These are phyloP conservation scores for Drosophila yakuba DNA, from an alignment of 1,140 invertebrate genomes.

Conservation along the genomic window DNA sequence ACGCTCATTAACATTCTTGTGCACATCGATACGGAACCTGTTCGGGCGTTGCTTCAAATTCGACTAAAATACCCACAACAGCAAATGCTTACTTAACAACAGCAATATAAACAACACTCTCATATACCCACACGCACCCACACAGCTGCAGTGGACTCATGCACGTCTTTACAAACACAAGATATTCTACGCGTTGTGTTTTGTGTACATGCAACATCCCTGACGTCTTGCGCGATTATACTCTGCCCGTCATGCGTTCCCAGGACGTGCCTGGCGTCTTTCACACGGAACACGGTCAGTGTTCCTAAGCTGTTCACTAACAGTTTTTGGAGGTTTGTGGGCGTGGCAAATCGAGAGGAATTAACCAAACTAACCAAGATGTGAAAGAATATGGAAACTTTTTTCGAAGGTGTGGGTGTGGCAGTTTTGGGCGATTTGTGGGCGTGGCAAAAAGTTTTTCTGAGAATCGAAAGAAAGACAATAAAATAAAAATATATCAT, in stretches of 20 bases:
- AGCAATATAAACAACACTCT: constrained; percentile 51
- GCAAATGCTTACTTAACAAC: constrained; percentile 57
- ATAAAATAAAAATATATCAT: no score
- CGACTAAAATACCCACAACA: constrained; percentile 60
- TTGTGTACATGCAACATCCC: neutral
- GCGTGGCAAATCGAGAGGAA: no score
- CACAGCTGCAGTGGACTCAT: constrained; percentile 1
- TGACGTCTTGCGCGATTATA: neutral
- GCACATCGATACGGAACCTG: constrained; percentile 47
- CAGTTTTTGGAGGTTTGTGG: no score
- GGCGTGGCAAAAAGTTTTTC: neutral
- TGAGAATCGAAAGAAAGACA: no score
- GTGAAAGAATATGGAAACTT: no score
- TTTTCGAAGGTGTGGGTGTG: no score
- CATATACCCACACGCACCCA: constrained; percentile 8
- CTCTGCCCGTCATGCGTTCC: neutral
- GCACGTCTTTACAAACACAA: neutral
- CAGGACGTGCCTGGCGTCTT: neutral
- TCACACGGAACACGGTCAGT: no score
- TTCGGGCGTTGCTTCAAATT: constrained; percentile 52
- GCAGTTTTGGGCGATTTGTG: neutral
- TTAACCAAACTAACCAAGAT: no score
- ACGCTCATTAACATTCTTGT: constrained; percentile 23
- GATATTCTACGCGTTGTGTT: neutral
- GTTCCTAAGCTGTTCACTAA: no score